Evolutionary conservation across 2,113 vertebrate species (phyloP).

Genomic region (Bubo blakistoni): DNA sequence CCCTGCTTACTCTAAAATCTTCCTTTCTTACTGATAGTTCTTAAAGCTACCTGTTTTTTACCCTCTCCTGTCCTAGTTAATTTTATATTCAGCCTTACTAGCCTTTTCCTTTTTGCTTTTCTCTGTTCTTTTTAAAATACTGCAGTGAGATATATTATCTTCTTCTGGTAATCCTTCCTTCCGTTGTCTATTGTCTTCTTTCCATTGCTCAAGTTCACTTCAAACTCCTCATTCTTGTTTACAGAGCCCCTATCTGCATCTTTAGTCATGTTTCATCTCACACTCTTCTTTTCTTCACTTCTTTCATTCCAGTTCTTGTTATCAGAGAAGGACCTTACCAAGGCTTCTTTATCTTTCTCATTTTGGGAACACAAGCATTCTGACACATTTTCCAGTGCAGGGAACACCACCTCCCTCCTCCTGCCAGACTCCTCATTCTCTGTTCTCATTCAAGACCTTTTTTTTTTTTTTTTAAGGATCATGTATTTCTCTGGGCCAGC

Average conservation of each 20-base stretch:
- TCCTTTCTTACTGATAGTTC: not conserved
- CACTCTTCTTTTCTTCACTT: not conserved
- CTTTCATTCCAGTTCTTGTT: not conserved
- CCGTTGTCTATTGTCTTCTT: not conserved
- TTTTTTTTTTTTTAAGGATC: not conserved
- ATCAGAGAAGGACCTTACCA: not conserved
- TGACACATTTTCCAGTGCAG: not conserved
- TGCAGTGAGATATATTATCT: not conserved
- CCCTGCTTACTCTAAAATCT: not conserved
- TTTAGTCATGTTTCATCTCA: not conserved
- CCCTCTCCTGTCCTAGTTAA: not conserved
- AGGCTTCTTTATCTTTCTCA: not conserved
- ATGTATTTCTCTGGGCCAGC: not conserved
- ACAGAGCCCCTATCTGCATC: not conserved
- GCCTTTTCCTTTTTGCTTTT: not conserved
- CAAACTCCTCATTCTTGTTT: not conserved
- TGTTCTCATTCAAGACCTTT: not conserved
- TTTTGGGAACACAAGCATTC: not conserved
- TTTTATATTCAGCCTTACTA: not conserved
- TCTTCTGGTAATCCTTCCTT: not conserved
- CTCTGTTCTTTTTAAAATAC: not conserved
- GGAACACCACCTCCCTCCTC: not conserved
- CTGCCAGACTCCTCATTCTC: not conserved
- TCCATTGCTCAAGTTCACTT: not conserved
- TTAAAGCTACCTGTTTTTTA: not conserved